Evolutionary conservation across 2,888 invertebrate species (phyloP).

Genomic region (Sipha maydis): DNA sequence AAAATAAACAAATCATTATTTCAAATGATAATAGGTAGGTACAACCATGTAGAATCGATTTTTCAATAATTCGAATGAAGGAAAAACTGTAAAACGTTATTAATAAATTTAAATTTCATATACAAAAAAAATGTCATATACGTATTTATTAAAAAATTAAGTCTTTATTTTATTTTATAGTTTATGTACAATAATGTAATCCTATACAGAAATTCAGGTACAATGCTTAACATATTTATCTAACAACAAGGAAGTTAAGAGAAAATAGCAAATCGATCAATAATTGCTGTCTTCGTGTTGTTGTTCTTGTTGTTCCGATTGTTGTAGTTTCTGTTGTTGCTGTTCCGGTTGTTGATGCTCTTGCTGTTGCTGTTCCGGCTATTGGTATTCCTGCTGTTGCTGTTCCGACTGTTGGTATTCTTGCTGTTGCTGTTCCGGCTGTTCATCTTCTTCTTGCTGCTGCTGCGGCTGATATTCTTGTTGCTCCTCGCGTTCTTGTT

Average conservation of each 20-base stretch:
- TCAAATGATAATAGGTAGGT: too few relatives aligned
- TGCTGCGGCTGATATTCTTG: not conserved
- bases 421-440: not conserved
- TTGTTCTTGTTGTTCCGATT: too few relatives aligned
- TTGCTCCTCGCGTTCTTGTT: not conserved
- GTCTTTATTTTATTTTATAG: slow-evolving; percentile 34
- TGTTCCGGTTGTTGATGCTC: not conserved
- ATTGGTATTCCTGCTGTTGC: not conserved
- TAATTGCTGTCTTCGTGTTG: not conserved
- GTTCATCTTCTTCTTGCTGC: not conserved
- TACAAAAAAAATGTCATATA: too few relatives aligned
- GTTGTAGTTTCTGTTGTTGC: not conserved
- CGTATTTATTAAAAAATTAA: not conserved
- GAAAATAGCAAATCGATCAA: not conserved
- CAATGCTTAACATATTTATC: not conserved
- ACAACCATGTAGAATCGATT: too few relatives aligned
- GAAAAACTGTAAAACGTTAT: too few relatives aligned
- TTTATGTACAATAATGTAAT: not conserved
- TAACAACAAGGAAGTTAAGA: not conserved
- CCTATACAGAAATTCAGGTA: not conserved
- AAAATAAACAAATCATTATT: too few relatives aligned
- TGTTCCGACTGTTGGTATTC: not conserved
- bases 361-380: not conserved
- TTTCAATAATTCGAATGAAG: too few relatives aligned
- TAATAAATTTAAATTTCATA: too few relatives aligned